Evolutionary conservation across 2,888 invertebrate genomes (phyloP), one percentile per base, ranked within the genome.

Genomic region (Laothoe populi): DNA sequence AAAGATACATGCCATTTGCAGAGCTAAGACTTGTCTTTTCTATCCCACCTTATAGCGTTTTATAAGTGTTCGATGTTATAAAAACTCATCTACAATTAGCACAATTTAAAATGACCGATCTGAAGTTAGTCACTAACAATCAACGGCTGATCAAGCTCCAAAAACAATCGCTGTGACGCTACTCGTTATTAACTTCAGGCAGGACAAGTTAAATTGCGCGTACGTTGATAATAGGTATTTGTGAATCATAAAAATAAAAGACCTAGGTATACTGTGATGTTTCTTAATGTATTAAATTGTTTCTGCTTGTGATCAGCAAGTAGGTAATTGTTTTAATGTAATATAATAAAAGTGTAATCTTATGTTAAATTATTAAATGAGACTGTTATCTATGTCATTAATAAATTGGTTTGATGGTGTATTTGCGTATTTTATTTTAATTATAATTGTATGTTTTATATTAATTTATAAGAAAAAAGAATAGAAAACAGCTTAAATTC

Each of bases 301-400:
- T 31, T 5, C 35, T 35, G 11, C 53, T 53, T 53, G 53, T 19
- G 16, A 5, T 19, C 31, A 35, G 35, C 53, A 53, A 53, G 53
- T 53, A n/a, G 49, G 8, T 4, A 11, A 11, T 10, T 31, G 31
- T 8, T 26, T 49, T 49, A 53, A 35, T 48, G 48, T 48, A 48
- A 60, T 60, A 24, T 13, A 48, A 26, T 49, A 45, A 11, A 26
- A 7, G 31, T 46, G 46, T 48, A 16, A 24, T 16, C n/a, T 11
- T 60, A n/a, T 60, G 46, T 60, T 60, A 40, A 49, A 31, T 53
- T 53, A 53, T 60, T 48, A 13, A 48, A 59, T 59, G 21, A 49
- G 60, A 60, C 60, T 60, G 60, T 60, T 48, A 49, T 38, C n/a
- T 60, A 35, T 35, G 24, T 60, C 38, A 60, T 60, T 31, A 59